These are phyloP conservation scores for Meles meles DNA, from an alignment of 2,113 vertebrate genomes.

Conservation along the genomic window DNA sequence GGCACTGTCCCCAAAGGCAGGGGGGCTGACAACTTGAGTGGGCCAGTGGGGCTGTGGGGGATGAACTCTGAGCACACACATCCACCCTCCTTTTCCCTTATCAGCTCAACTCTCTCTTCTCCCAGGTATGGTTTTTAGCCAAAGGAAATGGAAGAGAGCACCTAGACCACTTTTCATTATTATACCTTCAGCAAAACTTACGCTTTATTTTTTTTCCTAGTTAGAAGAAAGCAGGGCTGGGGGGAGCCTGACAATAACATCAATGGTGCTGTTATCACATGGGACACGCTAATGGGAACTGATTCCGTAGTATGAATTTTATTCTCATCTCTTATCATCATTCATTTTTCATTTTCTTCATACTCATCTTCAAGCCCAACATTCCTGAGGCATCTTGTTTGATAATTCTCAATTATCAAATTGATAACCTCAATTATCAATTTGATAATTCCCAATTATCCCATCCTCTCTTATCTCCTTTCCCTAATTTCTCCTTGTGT, in stretches of 20 bases:
- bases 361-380: background rate
- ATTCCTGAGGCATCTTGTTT: background rate
- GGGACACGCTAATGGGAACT: background rate
- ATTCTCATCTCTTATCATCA: background rate
- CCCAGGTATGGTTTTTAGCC: background rate
- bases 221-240: background rate
- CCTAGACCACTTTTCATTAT: background rate
- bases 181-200: background rate
- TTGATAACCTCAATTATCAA: too few relatives aligned
- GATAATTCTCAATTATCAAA: background rate
- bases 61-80: background rate
- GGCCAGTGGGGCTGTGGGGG: background rate
- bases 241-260: background rate
- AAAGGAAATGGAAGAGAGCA: background rate
- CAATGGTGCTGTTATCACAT: background rate
- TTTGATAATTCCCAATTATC: background rate
- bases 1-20: too few relatives aligned
- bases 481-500: background rate
- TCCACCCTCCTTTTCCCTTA: background rate
- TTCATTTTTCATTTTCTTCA: background rate
- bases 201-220: background rate
- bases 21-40: background rate
- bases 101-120: background rate
- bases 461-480: background rate
- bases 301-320: background rate